These are phyloP conservation scores for Boleophthalmus pectinirostris DNA, from an alignment of 2,113 vertebrate species.

Conservation along the genomic window DNA sequence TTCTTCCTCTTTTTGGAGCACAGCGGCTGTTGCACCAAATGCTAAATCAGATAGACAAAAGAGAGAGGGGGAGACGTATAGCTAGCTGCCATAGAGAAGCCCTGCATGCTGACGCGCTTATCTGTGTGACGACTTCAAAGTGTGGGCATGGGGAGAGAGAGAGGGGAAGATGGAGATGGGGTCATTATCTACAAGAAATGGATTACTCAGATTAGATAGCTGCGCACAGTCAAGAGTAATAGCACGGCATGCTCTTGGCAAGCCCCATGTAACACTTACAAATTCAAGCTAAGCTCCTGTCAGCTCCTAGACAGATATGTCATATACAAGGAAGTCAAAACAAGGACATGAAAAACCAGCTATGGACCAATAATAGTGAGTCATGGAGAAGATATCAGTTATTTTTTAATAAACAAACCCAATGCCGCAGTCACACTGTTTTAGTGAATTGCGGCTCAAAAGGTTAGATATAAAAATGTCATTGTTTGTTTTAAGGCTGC, in stretches of 20 bases:
- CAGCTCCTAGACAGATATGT: constrained; percentile 52
- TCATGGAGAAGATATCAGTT: background rate
- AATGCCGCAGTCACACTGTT: background rate
- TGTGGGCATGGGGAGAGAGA: constrained; percentile 45
- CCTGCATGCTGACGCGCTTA: constrained; percentile 64
- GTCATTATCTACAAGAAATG: constrained; percentile 78
- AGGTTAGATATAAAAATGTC: background rate
- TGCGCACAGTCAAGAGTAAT: constrained; percentile 58
- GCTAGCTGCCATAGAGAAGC: constrained; percentile 39
- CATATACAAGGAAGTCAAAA: constrained; percentile 55
- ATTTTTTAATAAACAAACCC: background rate
- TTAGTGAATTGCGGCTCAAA: background rate
- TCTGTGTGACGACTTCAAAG: constrained; percentile 75
- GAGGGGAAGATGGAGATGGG: constrained; percentile 30
- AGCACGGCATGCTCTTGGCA: constrained; percentile 47
- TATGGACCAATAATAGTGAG: background rate
- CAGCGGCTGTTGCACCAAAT: constrained; percentile 17
- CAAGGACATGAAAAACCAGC: constrained; percentile 53
- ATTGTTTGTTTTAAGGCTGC: background rate
- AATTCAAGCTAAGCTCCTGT: constrained; percentile 45
- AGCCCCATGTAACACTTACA: constrained; percentile 34
- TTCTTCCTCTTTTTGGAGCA: constrained; percentile 32
- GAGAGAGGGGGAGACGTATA: constrained; percentile 33
- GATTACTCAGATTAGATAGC: constrained; percentile 80
- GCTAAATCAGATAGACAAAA: constrained; percentile 25